phyloP scores from a whole-genome alignment of 2,797 vertebrate species.

The Ispidina lecontei region DNA sequence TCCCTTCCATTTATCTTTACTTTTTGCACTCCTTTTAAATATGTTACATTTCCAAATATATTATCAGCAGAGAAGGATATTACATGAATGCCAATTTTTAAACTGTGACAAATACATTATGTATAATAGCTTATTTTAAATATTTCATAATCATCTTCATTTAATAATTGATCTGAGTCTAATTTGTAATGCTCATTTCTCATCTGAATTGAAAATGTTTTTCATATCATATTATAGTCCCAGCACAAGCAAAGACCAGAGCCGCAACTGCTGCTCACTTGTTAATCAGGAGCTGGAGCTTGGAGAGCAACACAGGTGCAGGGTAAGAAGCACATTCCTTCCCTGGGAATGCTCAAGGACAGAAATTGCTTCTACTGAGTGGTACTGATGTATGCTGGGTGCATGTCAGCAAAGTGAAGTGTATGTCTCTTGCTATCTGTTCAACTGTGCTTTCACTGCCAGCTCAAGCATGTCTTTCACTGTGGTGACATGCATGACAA shows the following conservation, averaged over 20 bases:
- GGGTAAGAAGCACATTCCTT: fast-evolving
- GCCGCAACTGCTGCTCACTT: fast-evolving
- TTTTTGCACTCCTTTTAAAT: background rate
- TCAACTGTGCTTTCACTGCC: background rate
- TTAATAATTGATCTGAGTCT: conserved; percentile 54
- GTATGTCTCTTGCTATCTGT: background rate
- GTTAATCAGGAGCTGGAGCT: background rate
- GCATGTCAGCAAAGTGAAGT: background rate
- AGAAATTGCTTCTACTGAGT: background rate
- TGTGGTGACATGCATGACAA: background rate
- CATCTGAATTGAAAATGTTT: conserved; percentile 18
- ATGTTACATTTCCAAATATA: background rate
- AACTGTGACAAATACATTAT: conserved; percentile 35
- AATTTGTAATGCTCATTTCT: conserved; percentile 45
- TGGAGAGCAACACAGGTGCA: background rate
- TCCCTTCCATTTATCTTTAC: background rate
- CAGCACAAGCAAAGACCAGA: background rate
- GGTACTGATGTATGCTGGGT: background rate
- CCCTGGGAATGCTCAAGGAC: background rate
- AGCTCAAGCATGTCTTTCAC: conserved; percentile 2
- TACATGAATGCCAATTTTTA: background rate
- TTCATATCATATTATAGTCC: background rate
- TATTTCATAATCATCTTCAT: conserved; percentile 46
- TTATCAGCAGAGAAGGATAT: background rate
- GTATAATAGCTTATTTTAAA: conserved; percentile 37